A percentile compares a stretch with the other conserved stretches of the same genome.
phyloP scores from a whole-genome alignment of 2,797 vertebrate species.

The Chiroxiphia lanceolata region DNA sequence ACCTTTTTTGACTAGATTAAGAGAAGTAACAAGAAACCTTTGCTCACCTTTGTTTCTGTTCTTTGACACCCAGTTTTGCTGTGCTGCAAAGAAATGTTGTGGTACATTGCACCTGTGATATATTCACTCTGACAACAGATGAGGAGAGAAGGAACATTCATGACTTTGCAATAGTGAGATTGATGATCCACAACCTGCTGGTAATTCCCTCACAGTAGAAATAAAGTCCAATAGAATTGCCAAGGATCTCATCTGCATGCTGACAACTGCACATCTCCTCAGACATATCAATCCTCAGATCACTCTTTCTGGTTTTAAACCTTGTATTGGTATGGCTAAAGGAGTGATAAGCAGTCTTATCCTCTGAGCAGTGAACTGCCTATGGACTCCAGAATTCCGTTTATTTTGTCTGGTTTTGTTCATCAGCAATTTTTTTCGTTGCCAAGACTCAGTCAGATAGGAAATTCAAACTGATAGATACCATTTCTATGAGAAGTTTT shows the following conservation, averaged over 20 bases:
- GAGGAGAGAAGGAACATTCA: constrained; percentile 38
- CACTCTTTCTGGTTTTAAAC: not conserved
- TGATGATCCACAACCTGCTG: constrained; percentile 11
- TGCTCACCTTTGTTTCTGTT: not conserved
- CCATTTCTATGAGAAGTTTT: not conserved
- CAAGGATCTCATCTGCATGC: not conserved
- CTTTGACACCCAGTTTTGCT: not conserved
- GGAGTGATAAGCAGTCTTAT: not conserved
- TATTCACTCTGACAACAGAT: not conserved
- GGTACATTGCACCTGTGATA: constrained; percentile 3
- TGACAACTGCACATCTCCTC: not conserved
- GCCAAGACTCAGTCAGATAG: not conserved
- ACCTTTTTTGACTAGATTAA: not conserved
- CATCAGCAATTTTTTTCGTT: not conserved
- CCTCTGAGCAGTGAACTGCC: not conserved
- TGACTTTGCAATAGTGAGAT: constrained; percentile 38
- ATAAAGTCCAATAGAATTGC: not conserved
- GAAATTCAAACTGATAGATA: not conserved
- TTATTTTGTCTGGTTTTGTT: not conserved
- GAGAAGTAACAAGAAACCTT: not conserved
- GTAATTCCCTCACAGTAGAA: not conserved
- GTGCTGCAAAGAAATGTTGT: not conserved
- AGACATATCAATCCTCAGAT: not conserved
- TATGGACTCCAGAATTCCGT: not conserved
- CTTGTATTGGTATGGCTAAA: not conserved